Evolutionary conservation across 1,140 invertebrate species (phyloP), one percentile per base, ranked within the genome.

Genomic region (Drosophila chauvacae): DNA sequence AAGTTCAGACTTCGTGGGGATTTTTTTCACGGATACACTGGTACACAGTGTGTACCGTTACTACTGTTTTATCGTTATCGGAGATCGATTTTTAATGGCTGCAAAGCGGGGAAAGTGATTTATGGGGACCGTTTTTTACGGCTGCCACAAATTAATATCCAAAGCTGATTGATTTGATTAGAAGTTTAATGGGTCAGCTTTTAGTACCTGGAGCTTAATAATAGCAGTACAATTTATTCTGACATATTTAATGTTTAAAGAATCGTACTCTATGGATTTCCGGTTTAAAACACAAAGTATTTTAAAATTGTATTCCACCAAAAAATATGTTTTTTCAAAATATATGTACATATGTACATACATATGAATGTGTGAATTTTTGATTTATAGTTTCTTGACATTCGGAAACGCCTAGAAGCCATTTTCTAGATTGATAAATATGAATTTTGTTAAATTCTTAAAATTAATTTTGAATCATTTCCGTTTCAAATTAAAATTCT

Each of bases 41-140:
- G n/a, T 18, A 44, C 42, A 35, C 20, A 14, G 13, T 5, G 30
- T 44, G 16, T 59, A 59, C 50, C 30, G 23, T 62, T 68, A 53
- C 7, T 11, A 23, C 72, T 57, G 64, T 57, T 51, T 53, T 70
- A 39, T 37, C 30, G 57, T 79, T 78, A 78, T 77, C 74, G 30
- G 42, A 68, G 74, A 77, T 77, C 63, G 63, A 69, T 77, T 77
- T 77, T 77, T 77, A 77, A 77, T 77, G 50, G 75, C 50, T 61
- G 48, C 68, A 77, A 74, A 47, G 35, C 23, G 74, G 20, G 53
- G 41, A 77, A 69, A 77, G 73, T 77, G 74, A 77, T 77, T 77
- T 77, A 77, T 77, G 42, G 41, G 41, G 47, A 30, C 20, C 20
- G 37, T 77, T 55, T 68, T 76, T 77, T 68, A 76, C 73, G 63